Conservation (phyloP, 2,797 vertebrate genomes). For the Anas georgica region DNA sequence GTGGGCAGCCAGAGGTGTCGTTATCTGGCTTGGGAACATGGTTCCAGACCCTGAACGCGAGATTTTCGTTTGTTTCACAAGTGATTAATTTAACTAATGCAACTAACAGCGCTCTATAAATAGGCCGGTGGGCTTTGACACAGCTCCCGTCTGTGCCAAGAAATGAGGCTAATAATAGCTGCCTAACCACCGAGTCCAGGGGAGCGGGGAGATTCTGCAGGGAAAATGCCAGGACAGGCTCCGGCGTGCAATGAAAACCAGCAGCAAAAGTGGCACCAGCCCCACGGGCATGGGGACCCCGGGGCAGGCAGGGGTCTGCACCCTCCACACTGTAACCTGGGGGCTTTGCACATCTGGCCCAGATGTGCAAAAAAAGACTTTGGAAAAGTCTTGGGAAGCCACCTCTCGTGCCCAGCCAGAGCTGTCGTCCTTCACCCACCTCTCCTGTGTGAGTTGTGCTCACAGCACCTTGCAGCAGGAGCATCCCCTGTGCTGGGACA, state of each 20-base stretch:
- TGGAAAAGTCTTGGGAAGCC: too few relatives aligned
- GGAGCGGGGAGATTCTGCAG: background rate
- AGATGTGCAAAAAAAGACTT: too few relatives aligned
- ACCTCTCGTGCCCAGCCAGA: background rate
- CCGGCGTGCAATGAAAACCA: background rate
- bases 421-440: background rate
- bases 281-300: background rate
- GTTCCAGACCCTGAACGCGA: background rate
- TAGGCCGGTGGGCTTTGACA: conserved; percentile 48
- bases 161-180: conserved; percentile 30
- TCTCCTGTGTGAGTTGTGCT: fast-evolving
- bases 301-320: too few relatives aligned
- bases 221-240: background rate
- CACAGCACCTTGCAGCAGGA: fast-evolving
- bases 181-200: background rate
- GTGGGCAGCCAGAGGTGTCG: background rate
- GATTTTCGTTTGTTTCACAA: background rate
- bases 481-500: fast-evolving
- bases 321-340: background rate
- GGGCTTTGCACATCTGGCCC: background rate
- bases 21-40: background rate
- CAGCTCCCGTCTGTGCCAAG: conserved; percentile 19
- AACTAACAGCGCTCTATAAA: conserved; percentile 32
- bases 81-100: conserved; percentile 42
- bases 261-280: background rate